A percentile compares a stretch with the other conserved stretches of the same genome.
These are phyloP conservation scores for Mactra quadrangularis DNA, from an alignment of 1,140 invertebrate species.

Conservation along the genomic window DNA sequence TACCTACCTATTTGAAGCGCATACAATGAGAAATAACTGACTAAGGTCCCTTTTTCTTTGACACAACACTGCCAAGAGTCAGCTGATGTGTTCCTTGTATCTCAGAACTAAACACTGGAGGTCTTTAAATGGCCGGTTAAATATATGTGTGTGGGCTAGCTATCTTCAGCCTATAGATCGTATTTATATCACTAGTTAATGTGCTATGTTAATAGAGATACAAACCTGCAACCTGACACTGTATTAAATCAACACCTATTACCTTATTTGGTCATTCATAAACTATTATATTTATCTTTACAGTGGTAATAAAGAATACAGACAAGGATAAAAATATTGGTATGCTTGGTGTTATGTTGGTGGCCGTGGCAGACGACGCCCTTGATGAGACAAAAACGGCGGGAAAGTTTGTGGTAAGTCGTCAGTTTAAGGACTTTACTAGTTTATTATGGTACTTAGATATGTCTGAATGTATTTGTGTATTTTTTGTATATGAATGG, in stretches of 20 bases:
- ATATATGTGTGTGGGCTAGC: too few relatives aligned
- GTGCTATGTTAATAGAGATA: neutral
- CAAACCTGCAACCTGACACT: too few relatives aligned
- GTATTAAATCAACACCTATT: neutral
- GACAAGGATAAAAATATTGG: slow-evolving; percentile 30
- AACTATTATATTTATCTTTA: slow-evolving; percentile 9
- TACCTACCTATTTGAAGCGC: too few relatives aligned
- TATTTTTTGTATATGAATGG: too few relatives aligned
- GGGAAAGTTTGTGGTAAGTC: slow-evolving; percentile 61
- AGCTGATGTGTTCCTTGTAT: too few relatives aligned
- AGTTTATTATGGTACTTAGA: too few relatives aligned
- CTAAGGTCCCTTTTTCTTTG: too few relatives aligned
- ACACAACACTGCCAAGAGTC: too few relatives aligned
- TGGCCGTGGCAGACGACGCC: slow-evolving; percentile 49
- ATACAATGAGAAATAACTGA: too few relatives aligned
- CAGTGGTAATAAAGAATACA: slow-evolving; percentile 55
- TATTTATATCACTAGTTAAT: neutral
- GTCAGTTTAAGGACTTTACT: neutral
- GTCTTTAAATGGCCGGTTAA: neutral
- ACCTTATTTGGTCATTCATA: neutral
- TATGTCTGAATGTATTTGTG: too few relatives aligned
- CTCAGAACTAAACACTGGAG: neutral
- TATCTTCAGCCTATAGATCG: too few relatives aligned
- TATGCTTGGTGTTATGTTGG: slow-evolving; percentile 64
- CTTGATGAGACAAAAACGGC: slow-evolving; percentile 39